These are phyloP conservation scores for Zelleria hepariella DNA, from an alignment of 2,888 invertebrate genomes.

Conservation along the genomic window DNA sequence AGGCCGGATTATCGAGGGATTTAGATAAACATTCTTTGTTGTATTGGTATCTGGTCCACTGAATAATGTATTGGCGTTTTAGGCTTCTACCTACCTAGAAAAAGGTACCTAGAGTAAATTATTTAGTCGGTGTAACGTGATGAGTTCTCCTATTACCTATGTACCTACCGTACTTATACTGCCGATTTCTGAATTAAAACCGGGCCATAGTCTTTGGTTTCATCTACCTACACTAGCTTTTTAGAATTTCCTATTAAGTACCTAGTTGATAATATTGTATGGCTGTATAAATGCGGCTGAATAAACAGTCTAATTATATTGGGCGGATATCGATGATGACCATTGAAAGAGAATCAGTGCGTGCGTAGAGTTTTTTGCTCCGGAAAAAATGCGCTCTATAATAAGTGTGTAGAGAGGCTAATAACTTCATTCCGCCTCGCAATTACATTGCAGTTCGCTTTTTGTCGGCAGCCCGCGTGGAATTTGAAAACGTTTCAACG, in stretches of 20 bases:
- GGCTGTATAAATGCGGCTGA: no score
- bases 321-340: no score
- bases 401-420: slow-evolving; percentile 26
- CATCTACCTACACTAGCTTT: background rate
- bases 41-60: background rate
- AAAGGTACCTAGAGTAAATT: no score
- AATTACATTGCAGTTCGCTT: slow-evolving; percentile 49
- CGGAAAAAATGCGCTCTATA: background rate
- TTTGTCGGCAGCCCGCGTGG: slow-evolving; percentile 26
- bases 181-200: no score
- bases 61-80: background rate
- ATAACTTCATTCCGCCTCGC: slow-evolving; percentile 46
- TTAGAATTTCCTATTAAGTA: background rate
- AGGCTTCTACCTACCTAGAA: no score
- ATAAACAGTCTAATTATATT: no score
- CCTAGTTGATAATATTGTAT: no score
- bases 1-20: slow-evolving; percentile 1
- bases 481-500: slow-evolving; percentile 39
- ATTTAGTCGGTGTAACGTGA: no score
- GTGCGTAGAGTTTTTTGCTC: background rate
- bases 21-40: slow-evolving; percentile 1
- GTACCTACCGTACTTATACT: no score
- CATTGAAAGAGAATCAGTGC: background rate
- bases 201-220: no score
- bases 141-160: no score